Conservation (phyloP, 2,888 invertebrate genomes). For the Chaetogeoica ovagalla region DNA sequence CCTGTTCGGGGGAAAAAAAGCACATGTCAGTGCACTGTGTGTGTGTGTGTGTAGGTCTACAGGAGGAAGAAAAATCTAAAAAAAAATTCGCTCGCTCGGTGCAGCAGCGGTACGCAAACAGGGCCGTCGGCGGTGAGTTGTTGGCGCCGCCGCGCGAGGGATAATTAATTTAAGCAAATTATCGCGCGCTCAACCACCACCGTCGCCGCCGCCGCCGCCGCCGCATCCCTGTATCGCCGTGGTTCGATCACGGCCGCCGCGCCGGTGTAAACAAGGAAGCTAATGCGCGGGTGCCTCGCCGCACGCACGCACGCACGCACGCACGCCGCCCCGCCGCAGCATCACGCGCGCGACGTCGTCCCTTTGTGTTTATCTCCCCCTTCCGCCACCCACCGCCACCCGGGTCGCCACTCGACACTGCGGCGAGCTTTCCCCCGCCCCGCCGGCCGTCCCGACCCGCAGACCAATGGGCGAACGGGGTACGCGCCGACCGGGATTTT, state of each 20-base stretch:
- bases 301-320: neutral
- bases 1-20: too few species aligned
- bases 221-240: neutral
- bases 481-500: constrained; percentile 51
- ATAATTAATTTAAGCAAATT: constrained; percentile 53
- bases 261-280: constrained; percentile 52
- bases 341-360: neutral
- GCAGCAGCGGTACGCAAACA: neutral
- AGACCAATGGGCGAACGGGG: constrained; percentile 52
- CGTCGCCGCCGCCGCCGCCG: constrained; percentile 15
- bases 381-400: neutral
- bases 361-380: constrained; percentile 39
- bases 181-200: constrained; percentile 51
- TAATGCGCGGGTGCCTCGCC: constrained; percentile 12
- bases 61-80: too few species aligned
- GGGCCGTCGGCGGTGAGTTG: neutral
- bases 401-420: neutral
- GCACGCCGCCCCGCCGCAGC: neutral
- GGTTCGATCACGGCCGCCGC: constrained; percentile 8
- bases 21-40: too few species aligned
- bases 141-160: constrained; percentile 36
- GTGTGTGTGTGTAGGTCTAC: too few species aligned
- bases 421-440: neutral
- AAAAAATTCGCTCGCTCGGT: too few species aligned
- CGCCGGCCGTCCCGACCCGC: neutral